Evolutionary conservation across 2,113 vertebrate genomes (phyloP).

Genomic region (Bubalus kerabau): DNA sequence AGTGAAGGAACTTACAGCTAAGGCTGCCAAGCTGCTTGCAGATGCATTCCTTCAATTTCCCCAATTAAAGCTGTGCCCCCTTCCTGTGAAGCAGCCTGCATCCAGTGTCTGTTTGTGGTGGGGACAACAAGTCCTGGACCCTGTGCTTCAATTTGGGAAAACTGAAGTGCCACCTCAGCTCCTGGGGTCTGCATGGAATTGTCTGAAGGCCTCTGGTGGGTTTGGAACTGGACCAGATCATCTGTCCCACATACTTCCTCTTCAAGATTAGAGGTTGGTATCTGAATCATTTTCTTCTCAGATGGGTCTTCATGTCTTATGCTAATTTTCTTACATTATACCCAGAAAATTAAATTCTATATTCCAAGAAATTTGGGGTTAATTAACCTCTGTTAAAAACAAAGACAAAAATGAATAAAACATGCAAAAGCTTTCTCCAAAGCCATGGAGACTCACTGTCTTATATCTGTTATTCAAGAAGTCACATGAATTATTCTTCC

Average conservation of each 20-base stretch:
- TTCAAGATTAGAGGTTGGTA: background rate
- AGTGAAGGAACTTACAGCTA: background rate
- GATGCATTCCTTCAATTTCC: background rate
- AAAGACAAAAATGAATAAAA: background rate
- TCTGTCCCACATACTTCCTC: background rate
- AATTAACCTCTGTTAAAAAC: background rate
- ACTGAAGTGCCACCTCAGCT: background rate
- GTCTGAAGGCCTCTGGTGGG: background rate
- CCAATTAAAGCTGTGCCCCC: background rate
- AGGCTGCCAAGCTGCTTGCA: background rate
- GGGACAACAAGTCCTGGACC: background rate
- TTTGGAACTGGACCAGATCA: background rate
- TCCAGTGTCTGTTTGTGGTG: background rate
- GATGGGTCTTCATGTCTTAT: background rate
- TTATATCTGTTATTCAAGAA: background rate
- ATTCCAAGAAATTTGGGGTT: background rate
- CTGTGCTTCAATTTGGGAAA: background rate
- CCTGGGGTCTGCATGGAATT: background rate
- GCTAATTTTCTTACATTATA: background rate
- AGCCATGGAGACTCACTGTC: background rate
- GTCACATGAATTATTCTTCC: background rate
- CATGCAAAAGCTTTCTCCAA: background rate
- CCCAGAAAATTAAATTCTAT: background rate
- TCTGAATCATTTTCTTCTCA: background rate
- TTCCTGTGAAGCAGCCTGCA: background rate